A percentile compares a stretch with the other conserved stretches of the same genome.
phyloP scores from a whole-genome alignment of 92 coral and sea anemone species.

The Parazoanthus darwini region DNA sequence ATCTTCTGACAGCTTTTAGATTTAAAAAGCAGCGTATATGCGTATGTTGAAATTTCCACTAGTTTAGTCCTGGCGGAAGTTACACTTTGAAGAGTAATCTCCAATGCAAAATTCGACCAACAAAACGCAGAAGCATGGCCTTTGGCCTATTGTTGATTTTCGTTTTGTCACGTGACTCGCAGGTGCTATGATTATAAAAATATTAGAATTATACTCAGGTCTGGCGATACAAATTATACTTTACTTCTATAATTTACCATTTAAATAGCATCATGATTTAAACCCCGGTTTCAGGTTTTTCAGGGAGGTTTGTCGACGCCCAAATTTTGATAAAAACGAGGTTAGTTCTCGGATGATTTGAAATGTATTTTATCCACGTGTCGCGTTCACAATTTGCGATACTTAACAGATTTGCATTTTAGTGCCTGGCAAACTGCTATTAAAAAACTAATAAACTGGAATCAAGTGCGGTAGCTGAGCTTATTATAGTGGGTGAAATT shows the following conservation, averaged over 20 bases:
- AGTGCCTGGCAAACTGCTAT: slow-evolving; percentile 38
- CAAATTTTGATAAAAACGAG: neutral
- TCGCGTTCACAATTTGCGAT: slow-evolving; percentile 2
- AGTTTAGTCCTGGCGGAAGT: neutral
- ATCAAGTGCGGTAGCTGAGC: slow-evolving; percentile 1
- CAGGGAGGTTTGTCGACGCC: neutral
- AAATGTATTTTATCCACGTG: slow-evolving; percentile 2
- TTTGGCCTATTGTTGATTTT: slow-evolving; percentile 26
- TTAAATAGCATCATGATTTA: neutral
- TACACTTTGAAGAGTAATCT: slow-evolving; percentile 4
- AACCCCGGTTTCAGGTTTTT: neutral
- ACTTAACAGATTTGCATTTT: slow-evolving; percentile 35
- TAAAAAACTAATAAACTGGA: slow-evolving; percentile 29
- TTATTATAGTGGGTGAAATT: neutral
- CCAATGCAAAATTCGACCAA: slow-evolving; percentile 25
- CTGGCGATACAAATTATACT: neutral
- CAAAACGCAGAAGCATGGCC: neutral
- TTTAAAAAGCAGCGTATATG: neutral
- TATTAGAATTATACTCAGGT: neutral
- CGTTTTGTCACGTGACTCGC: slow-evolving; percentile 37
- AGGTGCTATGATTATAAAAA: slow-evolving; percentile 8
- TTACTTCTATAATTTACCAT: neutral
- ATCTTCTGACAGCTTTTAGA: neutral
- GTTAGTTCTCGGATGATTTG: slow-evolving; percentile 8
- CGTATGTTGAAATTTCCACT: neutral